phyloP scores from a whole-genome alignment of 2,113 vertebrate genomes.

The Heterocephalus glaber region DNA sequence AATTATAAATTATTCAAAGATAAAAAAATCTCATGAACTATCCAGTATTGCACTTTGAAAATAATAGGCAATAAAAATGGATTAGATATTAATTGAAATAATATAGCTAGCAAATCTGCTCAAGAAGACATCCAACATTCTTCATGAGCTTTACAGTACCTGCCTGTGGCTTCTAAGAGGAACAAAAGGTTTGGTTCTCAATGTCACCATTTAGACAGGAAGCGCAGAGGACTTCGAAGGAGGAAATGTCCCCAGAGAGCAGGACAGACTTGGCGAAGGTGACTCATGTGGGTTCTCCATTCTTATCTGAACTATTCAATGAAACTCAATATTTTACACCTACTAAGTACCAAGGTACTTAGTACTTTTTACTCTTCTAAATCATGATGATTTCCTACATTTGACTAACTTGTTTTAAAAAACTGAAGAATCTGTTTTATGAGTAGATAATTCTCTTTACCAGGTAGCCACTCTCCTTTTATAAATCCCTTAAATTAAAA shows the following conservation, averaged over 20 bases:
- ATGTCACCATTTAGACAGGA: not conserved
- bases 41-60: not conserved
- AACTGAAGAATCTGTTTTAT: not conserved
- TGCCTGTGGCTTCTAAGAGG: not conserved
- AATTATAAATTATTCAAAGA: constrained; percentile 25
- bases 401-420: not conserved
- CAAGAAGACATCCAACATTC: not conserved
- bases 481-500: constrained; percentile 18
- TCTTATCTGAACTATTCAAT: not conserved
- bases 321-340: constrained; percentile 25
- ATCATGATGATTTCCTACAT: not conserved
- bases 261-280: not conserved
- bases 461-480: not conserved
- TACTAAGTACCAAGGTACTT: not conserved
- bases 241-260: not conserved
- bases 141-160: not conserved
- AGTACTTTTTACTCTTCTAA: no score
- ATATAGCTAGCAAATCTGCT: not conserved
- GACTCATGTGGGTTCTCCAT: not conserved
- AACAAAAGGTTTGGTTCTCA: not conserved
- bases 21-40: not conserved
- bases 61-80: not conserved
- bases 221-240: not conserved
- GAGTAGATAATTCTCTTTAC: not conserved
- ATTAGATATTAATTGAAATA: not conserved